phyloP scores from a whole-genome alignment of 2,113 vertebrate genomes.

The Odocoileus virginianus region DNA sequence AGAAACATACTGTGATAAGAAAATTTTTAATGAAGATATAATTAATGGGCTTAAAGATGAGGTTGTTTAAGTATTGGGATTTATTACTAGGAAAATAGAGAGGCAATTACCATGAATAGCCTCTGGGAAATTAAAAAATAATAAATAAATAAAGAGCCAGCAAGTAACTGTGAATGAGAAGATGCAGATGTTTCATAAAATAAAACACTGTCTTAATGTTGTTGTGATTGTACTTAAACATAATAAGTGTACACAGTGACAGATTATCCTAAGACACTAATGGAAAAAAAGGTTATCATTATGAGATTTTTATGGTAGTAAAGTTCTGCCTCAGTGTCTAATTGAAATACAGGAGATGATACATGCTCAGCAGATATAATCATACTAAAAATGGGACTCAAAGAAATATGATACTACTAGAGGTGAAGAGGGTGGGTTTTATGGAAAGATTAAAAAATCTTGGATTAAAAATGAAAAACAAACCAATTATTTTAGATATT shows the following conservation, averaged over 20 bases:
- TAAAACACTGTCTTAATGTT: background rate
- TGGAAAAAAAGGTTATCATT: conserved; percentile 5
- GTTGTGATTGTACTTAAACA: background rate
- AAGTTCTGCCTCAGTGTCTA: background rate
- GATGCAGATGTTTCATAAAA: conserved; percentile 38
- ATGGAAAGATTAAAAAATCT: background rate
- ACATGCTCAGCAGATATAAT: background rate
- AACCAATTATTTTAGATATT: background rate
- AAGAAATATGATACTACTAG: background rate
- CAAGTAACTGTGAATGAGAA: conserved; percentile 40
- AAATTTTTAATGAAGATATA: conserved; percentile 30
- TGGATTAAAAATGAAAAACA: conserved; percentile 8
- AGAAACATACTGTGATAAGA: background rate
- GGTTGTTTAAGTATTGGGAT: background rate
- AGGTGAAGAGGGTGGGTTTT: background rate
- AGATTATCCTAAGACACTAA: background rate
- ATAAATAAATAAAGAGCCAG: conserved; percentile 33
- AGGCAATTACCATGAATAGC: background rate
- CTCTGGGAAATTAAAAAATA: conserved; percentile 29
- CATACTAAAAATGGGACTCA: background rate
- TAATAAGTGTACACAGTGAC: background rate
- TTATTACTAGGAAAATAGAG: conserved; percentile 39
- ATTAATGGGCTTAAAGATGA: background rate
- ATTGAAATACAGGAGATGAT: conserved; percentile 23
- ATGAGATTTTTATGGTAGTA: background rate